A percentile compares a stretch with the other conserved stretches of the same genome.
Evolutionary conservation across 2,113 vertebrate species (phyloP).

Genomic region (Galeopterus variegatus): DNA sequence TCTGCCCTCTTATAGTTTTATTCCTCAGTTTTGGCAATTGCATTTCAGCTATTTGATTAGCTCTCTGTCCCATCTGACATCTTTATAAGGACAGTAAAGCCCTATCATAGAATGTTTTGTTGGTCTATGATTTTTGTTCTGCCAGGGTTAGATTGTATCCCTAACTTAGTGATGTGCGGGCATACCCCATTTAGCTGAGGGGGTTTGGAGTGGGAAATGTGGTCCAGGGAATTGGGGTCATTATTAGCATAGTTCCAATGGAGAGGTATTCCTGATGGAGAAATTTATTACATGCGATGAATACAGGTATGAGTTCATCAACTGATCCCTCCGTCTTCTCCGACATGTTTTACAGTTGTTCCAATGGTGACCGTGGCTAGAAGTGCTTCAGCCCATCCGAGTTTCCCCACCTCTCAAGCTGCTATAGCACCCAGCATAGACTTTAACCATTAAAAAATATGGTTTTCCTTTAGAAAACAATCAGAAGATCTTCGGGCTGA

Average conservation of each 20-base stretch:
- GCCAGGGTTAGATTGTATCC: background rate
- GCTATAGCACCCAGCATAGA: background rate
- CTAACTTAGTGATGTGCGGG: background rate
- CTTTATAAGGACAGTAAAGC: background rate
- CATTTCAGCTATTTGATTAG: background rate
- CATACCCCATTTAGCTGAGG: background rate
- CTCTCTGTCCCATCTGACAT: background rate
- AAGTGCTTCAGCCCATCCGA: background rate
- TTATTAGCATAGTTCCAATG: background rate
- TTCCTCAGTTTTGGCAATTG: background rate
- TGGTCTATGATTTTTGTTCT: background rate
- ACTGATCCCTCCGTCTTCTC: background rate
- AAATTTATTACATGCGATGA: background rate
- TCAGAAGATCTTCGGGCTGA: background rate
- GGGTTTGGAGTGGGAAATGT: background rate
- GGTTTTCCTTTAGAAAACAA: background rate
- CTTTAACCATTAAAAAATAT: background rate
- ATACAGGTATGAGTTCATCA: background rate
- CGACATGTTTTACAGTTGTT: background rate
- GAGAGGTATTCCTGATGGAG: background rate
- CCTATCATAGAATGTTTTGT: background rate
- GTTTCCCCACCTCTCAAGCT: background rate
- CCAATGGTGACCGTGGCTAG: background rate
- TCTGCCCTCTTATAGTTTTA: background rate
- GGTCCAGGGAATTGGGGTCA: background rate